These are phyloP conservation scores for Bagarius yarrelli DNA, from an alignment of 2,113 vertebrate genomes.

Conservation along the genomic window DNA sequence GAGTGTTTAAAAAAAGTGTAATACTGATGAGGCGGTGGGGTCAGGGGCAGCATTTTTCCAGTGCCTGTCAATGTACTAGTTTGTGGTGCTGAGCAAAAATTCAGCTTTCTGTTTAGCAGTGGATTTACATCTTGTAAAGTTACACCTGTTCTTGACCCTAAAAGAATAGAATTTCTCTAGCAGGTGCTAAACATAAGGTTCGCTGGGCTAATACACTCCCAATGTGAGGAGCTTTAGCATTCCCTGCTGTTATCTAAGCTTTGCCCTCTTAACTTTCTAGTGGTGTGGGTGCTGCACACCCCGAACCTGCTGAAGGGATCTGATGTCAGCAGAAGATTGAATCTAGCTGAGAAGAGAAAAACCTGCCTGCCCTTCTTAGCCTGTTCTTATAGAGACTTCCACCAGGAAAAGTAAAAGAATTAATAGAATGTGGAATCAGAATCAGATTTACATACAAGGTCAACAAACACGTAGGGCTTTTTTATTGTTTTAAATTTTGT, in stretches of 20 bases:
- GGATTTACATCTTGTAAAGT: no score
- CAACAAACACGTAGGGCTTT: background rate
- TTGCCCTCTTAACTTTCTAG: background rate
- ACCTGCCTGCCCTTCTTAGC: background rate
- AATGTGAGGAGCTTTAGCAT: no score
- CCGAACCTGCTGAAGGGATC: background rate
- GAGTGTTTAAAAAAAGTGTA: no score
- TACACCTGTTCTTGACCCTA: background rate
- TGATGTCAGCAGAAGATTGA: background rate
- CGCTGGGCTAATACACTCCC: no score
- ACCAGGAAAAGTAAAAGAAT: background rate
- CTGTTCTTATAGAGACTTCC: background rate
- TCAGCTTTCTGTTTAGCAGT: background rate
- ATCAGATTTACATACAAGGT: background rate
- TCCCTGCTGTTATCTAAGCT: background rate
- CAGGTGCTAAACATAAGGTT: background rate
- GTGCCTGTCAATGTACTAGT: background rate
- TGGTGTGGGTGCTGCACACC: background rate
- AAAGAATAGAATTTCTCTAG: background rate
- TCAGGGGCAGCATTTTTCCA: background rate
- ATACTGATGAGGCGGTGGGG: no score
- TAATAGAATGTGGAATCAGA: background rate
- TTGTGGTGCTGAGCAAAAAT: background rate
- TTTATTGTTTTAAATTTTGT: slow-evolving; percentile 9
- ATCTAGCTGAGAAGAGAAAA: background rate